Percentiles rank a stretch among this genome's conserved stretches.
These are phyloP conservation scores for Antigone vipio DNA, from an alignment of 2,113 vertebrate genomes.

Conservation along the genomic window DNA sequence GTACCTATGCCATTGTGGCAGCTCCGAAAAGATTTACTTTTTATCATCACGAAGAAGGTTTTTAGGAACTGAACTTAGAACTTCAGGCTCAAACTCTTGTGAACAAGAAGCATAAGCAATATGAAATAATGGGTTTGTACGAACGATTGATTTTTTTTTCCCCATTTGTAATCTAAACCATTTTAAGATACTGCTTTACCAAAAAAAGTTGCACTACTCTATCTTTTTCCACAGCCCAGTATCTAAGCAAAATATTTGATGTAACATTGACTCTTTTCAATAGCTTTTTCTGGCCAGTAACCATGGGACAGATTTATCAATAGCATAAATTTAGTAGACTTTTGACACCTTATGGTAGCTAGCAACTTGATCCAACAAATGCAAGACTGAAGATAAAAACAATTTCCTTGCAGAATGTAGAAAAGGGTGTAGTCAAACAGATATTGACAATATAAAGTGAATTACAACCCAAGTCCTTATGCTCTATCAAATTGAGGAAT, in stretches of 20 bases:
- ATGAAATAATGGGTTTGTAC: background rate
- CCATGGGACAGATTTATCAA: conserved; percentile 35
- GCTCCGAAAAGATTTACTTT: background rate
- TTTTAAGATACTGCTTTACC: background rate
- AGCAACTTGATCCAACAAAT: conserved; percentile 43
- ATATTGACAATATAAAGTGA: conserved; percentile 25
- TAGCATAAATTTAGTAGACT: conserved; percentile 28
- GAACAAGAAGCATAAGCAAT: background rate
- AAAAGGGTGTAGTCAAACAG: background rate
- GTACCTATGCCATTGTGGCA: background rate
- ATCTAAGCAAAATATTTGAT: conserved; percentile 34
- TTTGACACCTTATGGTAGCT: conserved; percentile 49
- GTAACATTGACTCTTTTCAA: background rate
- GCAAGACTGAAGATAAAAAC: conserved; percentile 22
- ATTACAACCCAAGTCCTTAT: conserved; percentile 24
- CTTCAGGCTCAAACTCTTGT: background rate
- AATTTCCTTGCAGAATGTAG: background rate
- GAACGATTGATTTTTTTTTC: background rate
- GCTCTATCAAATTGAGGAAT: background rate
- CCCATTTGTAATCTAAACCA: background rate
- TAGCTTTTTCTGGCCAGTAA: conserved; percentile 30
- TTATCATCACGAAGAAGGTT: background rate
- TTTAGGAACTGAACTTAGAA: background rate
- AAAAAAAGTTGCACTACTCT: background rate
- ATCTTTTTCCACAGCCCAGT: background rate